Conservation (phyloP, 2,888 invertebrate genomes). For the Drosophila peninsularis region DNA sequence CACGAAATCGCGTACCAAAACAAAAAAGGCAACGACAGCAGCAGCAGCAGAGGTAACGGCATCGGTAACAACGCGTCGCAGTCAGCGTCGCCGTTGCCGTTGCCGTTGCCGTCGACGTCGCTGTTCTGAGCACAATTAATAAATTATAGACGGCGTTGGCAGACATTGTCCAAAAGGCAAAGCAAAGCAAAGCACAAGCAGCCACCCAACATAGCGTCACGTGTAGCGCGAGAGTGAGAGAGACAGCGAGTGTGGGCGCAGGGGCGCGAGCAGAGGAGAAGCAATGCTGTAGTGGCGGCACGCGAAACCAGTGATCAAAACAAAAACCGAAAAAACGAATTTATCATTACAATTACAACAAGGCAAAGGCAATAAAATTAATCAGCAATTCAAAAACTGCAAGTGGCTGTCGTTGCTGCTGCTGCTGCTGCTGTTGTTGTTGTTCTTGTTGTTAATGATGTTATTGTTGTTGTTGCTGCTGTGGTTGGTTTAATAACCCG, state of each 20-base stretch:
- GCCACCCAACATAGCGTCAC: conserved; percentile 69
- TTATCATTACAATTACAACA: conserved; percentile 78
- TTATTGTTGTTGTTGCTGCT: conserved; percentile 34
- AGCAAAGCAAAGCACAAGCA: conserved; percentile 58
- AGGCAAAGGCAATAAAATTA: conserved; percentile 78
- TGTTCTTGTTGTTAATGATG: conserved; percentile 55
- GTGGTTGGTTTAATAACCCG: conserved; percentile 78
- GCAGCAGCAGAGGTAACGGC: neutral
- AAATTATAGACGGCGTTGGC: conserved; percentile 67
- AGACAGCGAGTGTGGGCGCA: conserved; percentile 12
- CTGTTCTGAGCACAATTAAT: conserved; percentile 75
- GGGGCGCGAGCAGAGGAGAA: conserved; percentile 4
- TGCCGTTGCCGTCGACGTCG: conserved; percentile 16
- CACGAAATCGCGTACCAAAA: conserved; percentile 72
- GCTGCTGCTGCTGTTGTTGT: conserved; percentile 14
- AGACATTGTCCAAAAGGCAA: conserved; percentile 70
- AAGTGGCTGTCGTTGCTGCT: conserved; percentile 64
- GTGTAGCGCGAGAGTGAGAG: conserved; percentile 49
- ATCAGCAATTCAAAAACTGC: conserved; percentile 81
- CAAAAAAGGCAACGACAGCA: conserved; percentile 57
- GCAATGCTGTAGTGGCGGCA: conserved; percentile 33
- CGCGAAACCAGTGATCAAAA: conserved; percentile 76
- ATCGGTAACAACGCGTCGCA: neutral
- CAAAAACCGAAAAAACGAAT: conserved; percentile 80
- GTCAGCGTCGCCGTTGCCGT: neutral